Conservation (phyloP, 2,797 vertebrate genomes). For the Chaunax sp. region DNA sequence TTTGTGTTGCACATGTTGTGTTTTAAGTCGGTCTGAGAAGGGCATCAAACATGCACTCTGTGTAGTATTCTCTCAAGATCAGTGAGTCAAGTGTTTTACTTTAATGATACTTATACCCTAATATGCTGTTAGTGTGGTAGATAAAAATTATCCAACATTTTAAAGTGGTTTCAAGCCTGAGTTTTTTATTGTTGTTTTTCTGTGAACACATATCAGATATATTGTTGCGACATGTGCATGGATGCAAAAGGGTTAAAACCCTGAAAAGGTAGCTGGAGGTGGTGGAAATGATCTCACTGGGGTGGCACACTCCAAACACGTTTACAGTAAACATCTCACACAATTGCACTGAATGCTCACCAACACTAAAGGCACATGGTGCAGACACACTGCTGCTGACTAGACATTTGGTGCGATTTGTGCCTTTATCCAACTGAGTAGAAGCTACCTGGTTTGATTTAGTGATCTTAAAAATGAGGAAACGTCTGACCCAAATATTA, state of each 20-base stretch:
- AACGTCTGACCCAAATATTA: slow-evolving; percentile 78
- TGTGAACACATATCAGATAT: neutral
- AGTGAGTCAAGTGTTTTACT: neutral
- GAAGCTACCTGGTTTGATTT: neutral
- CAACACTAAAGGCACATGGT: slow-evolving; percentile 51
- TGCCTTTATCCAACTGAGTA: neutral
- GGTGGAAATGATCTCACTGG: slow-evolving; percentile 7
- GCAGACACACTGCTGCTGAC: slow-evolving; percentile 17
- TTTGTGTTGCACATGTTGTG: slow-evolving; percentile 23
- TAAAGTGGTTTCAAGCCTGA: neutral
- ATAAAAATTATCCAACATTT: neutral
- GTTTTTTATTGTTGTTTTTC: neutral
- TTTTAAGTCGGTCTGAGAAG: slow-evolving; percentile 1
- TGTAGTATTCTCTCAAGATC: neutral
- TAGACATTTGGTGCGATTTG: neutral
- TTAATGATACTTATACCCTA: neutral
- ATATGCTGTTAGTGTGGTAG: neutral
- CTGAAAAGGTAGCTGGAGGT: neutral
- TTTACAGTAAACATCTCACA: slow-evolving; percentile 81
- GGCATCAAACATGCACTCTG: slow-evolving; percentile 2
- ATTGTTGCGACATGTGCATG: neutral
- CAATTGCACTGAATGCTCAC: slow-evolving; percentile 50
- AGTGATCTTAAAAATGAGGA: slow-evolving; percentile 70
- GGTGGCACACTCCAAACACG: slow-evolving; percentile 39
- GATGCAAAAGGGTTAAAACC: neutral